phyloP scores from a whole-genome alignment of 2,113 vertebrate genomes.

The Oreamnos americanus region DNA sequence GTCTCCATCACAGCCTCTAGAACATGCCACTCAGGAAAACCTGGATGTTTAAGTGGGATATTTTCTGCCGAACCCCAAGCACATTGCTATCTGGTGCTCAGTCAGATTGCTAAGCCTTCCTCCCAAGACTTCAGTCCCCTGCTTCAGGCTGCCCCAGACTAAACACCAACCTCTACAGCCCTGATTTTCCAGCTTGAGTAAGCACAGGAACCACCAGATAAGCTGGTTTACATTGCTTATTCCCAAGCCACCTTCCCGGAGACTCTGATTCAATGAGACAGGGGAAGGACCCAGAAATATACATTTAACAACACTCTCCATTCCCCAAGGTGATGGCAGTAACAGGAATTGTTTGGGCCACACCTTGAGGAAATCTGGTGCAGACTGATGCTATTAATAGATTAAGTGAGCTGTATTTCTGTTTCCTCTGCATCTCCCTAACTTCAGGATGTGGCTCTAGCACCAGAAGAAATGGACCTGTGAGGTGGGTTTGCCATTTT shows the following conservation, averaged over 20 bases:
- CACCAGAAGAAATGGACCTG: background rate
- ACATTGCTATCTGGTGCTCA: background rate
- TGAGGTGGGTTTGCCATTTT: background rate
- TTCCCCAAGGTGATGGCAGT: background rate
- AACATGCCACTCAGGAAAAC: background rate
- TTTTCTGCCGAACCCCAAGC: background rate
- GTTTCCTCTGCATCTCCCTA: background rate
- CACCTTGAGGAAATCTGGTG: background rate
- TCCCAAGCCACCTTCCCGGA: background rate
- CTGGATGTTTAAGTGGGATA: background rate
- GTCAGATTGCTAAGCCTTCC: background rate
- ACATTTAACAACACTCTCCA: background rate
- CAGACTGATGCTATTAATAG: background rate
- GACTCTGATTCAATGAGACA: background rate
- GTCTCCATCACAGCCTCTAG: background rate
- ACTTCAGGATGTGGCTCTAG: background rate
- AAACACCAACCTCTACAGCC: background rate
- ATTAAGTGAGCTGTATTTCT: background rate
- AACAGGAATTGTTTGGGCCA: background rate
- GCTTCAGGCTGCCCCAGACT: background rate
- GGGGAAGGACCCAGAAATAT: background rate
- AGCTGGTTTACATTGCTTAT: background rate
- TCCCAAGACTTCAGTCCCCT: background rate
- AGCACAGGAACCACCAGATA: background rate
- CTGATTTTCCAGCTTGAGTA: background rate